Evolutionary conservation across 2,888 invertebrate genomes (phyloP), one percentile per base, ranked within the genome.

Genomic region (Hypercompe scribonia): DNA sequence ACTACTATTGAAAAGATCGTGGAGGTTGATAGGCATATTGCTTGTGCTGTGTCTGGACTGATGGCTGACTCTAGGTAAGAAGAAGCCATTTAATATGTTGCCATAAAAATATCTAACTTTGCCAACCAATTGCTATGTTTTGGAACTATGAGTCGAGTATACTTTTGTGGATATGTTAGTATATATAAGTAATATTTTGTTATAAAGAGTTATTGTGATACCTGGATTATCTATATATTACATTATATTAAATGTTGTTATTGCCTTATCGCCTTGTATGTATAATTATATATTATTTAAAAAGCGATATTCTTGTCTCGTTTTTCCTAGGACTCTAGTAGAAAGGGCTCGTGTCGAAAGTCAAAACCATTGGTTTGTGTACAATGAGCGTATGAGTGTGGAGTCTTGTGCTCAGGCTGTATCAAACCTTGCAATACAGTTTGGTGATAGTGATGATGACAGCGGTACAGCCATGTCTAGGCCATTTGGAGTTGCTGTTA

Each of bases 331-430:
- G 86, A 99, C 99, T 5, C 95, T 99, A 90, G 98, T 99, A 66
- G 99, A 99, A 89, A 97, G 99, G 82, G 99, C 99, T 28, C 97
- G 99, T 79, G 97, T 99, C 0, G 99, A 99, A 94, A 98, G 99
- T 89, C 99, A 99, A 93, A 99, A 99, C 91, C 99, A 99, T 92
- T 99, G 99, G 99, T 99, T 99, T 92, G 97, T 98, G 58, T 99
- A 99, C 95, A 98, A 99, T 88, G 99, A 99, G 94, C 97, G 97
- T 79, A 99, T 99, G 99, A 97, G 97, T 4, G 98, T 99, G 5
- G 99, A 99, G 94, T 99, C 99, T 13, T 99, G 99, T 84, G 99
- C 99, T 1, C 99, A 99, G 92, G 99, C 99, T 7, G 99, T 99
- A 1, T 99, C 99, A 64, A 99, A 99, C 93, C 95, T 99, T 85